Evolutionary conservation across 1,140 invertebrate species (phyloP).

Genomic region (Vanessa atalanta): DNA sequence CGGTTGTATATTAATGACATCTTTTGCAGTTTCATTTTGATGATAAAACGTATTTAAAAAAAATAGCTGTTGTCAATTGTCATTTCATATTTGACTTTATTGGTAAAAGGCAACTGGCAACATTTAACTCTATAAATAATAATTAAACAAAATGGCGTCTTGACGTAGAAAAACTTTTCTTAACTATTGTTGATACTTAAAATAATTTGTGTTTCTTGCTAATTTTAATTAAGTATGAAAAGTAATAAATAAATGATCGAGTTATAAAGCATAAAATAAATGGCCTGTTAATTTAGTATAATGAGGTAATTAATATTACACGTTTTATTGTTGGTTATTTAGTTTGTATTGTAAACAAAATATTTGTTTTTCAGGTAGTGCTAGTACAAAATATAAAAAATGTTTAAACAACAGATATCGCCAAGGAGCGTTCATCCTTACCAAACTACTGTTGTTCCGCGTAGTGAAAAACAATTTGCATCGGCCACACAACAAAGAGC

Average conservation of each 20-base stretch:
- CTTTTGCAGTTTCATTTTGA: too few species aligned
- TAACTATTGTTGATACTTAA: neutral
- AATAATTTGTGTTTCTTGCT: neutral
- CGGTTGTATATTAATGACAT: too few species aligned
- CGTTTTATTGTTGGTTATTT: slow-evolving; percentile 19
- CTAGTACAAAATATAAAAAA: slow-evolving; percentile 42
- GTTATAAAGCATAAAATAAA: neutral
- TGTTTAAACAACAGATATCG: slow-evolving; percentile 78
- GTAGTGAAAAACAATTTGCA: slow-evolving; percentile 72
- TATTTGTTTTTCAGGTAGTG: slow-evolving; percentile 16
- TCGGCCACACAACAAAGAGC: slow-evolving; percentile 72
- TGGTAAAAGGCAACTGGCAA: neutral
- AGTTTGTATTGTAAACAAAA: slow-evolving; percentile 3
- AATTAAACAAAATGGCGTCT: slow-evolving; percentile 17
- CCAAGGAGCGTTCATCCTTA: slow-evolving; percentile 76
- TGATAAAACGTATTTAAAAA: too few species aligned
- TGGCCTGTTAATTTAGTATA: neutral
- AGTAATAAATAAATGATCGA: neutral
- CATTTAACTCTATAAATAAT: neutral
- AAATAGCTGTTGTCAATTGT: too few species aligned
- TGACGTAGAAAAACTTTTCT: slow-evolving; percentile 9
- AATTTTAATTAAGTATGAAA: neutral
- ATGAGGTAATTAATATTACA: slow-evolving; percentile 28
- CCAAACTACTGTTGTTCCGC: slow-evolving; percentile 75
- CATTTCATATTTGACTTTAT: too few species aligned